Base-by-base conservation (phyloP, 2,888 invertebrate species). In the Parasteatoda lunata region DNA sequence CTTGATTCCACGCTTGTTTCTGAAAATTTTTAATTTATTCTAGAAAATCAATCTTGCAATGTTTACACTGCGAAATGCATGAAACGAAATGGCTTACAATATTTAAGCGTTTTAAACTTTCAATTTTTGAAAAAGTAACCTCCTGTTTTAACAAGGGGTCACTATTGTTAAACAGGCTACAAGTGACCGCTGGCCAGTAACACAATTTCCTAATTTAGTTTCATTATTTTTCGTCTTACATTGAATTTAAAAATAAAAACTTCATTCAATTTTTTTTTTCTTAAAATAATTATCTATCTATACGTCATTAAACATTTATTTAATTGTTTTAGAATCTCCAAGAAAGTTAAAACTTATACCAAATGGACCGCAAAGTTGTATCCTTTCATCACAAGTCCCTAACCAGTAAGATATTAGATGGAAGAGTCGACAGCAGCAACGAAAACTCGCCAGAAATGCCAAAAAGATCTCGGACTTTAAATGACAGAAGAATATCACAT, bases 381-480 rank as follows among this genome's bases (percentile, higher is more conserved):
- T 87, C 86, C 30, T 87, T 87, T 30, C 81, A 87, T 13, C 86
- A 87, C 68, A 87, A 77, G 13, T 87, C 86, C n/a, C 77, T 82
- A 4, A 82, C 77, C 48, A 82, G 86, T 68, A 81, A 87, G 48
- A 81, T 82, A 45, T 49, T 82, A 0, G 81, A 82, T 69, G 77
- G 77, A 1, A 66, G 66, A n/a, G 30, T 48, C 6, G 66, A 59
- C 51, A 64, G 73, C 49, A 76, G 80, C 66, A 68, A 59, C 47
- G 72, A 52, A 11, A 73, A 52, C 52, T 6, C 15, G 6, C 6
- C 65, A 0, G 52, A 69, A 7, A 7, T 49, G 13, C 30, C 71
- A 1, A 68, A 73, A n/a, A 71, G 30, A n/a, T 75, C 75, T 47
- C 76, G 66, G 59, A 77, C 81, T 3, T 77, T 73, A 0, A 51